A percentile compares a stretch with the other conserved stretches of the same genome.
Conservation (phyloP, 2,113 vertebrate genomes). For the Natator depressus region DNA sequence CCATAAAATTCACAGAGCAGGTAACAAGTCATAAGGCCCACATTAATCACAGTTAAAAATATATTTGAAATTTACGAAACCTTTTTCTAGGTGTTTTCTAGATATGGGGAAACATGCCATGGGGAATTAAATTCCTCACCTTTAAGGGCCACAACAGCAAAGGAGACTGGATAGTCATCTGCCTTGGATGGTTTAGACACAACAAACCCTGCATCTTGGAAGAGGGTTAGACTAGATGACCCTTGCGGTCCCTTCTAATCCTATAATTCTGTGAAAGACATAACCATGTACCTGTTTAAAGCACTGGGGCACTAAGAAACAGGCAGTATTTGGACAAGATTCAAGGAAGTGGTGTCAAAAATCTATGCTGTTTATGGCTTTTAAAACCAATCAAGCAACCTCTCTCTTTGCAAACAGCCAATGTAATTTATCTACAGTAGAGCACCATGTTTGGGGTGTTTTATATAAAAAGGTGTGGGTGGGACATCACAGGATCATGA, state of each 20-base stretch:
- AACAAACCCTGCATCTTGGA: neutral
- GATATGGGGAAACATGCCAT: neutral
- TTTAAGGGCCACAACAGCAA: neutral
- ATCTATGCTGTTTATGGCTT: neutral
- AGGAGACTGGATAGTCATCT: neutral
- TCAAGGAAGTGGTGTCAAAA: neutral
- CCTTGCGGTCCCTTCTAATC: neutral
- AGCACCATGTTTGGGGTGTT: neutral
- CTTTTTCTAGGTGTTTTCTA: neutral
- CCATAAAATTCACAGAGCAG: neutral
- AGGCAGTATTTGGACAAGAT: neutral
- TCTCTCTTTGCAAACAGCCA: neutral
- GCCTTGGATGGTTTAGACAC: neutral
- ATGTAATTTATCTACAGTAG: neutral
- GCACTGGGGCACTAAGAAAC: neutral
- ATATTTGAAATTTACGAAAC: neutral
- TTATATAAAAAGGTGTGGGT: neutral
- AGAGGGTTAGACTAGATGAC: neutral
- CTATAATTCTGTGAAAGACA: neutral
- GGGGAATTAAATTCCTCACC: no score
- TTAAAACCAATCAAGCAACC: accelerated
- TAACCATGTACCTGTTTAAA: neutral
- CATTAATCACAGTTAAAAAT: neutral
- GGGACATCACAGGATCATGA: neutral
- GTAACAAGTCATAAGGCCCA: neutral